A percentile compares a stretch with the other conserved stretches of the same genome.
Evolutionary conservation across 2,888 invertebrate genomes (phyloP).

Genomic region (Sinopyrophorus schimmeli): DNA sequence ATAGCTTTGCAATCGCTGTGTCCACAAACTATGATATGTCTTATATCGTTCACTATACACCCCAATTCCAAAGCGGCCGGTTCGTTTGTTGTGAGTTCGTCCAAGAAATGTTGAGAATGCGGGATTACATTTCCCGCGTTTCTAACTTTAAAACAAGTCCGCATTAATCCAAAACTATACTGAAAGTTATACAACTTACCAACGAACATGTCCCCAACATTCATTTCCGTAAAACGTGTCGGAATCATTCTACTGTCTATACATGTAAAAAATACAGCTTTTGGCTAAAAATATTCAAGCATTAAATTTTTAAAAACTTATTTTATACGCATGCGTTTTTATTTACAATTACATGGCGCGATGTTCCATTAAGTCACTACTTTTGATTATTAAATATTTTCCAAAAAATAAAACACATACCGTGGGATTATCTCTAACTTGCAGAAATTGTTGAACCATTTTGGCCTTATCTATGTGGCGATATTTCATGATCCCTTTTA

Average conservation of each 20-base stretch:
- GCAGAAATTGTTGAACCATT: constrained; percentile 91
- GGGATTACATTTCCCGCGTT: constrained; percentile 97
- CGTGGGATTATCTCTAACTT: constrained; percentile 85
- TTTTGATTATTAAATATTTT: constrained; percentile 2
- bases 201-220: constrained; percentile 97
- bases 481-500: constrained; percentile 89
- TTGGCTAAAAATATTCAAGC: constrained; percentile 74
- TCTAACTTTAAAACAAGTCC: constrained; percentile 67
- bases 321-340: constrained; percentile 1
- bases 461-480: constrained; percentile 76
- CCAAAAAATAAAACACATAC: constrained; percentile 58
- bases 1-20: constrained; percentile 99
- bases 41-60: constrained; percentile 87
- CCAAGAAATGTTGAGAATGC: constrained; percentile 83
- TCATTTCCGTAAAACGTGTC: constrained; percentile 91
- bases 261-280: constrained; percentile 96
- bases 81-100: constrained; percentile 89
- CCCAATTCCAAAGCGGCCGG: constrained; percentile 95
- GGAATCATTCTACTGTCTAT: constrained; percentile 99
- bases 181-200: constrained; percentile 61
- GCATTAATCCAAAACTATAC: constrained; percentile 6
- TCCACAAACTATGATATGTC: constrained; percentile 93
- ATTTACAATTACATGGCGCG: constrained; percentile 4
- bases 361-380: constrained; percentile 8
- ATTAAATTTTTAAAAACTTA: neutral